A percentile compares a stretch with the other conserved stretches of the same genome.
phyloP scores from a whole-genome alignment of 2,113 vertebrate genomes.

The Centropus bengalensis region DNA sequence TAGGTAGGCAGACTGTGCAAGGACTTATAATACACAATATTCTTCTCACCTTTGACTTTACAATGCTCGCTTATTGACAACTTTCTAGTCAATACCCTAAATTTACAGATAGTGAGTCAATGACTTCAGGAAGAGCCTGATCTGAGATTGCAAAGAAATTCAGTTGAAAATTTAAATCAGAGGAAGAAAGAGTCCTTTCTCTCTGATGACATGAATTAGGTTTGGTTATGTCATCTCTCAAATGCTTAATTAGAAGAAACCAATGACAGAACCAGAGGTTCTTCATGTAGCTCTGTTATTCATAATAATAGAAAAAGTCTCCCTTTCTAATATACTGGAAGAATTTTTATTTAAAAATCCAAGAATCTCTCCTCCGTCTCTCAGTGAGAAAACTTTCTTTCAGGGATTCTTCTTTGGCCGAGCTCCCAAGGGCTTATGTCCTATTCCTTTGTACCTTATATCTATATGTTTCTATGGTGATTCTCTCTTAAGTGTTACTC shows the following conservation, averaged over 20 bases:
- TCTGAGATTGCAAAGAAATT: not conserved
- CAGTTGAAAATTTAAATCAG: not conserved
- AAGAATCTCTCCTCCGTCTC: not conserved
- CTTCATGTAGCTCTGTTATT: not conserved
- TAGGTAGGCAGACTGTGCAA: not conserved
- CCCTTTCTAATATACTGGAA: not conserved
- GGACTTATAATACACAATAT: not conserved
- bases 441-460: not conserved
- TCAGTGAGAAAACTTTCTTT: not conserved
- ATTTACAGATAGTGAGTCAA: conserved; percentile 12
- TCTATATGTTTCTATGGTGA: conserved; percentile 13
- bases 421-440: conserved; percentile 13
- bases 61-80: not conserved
- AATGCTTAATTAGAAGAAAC: not conserved
- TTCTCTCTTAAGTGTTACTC: not conserved
- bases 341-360: conserved; percentile 34
- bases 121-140: not conserved
- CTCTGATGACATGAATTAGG: not conserved
- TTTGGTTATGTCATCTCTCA: not conserved
- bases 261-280: not conserved
- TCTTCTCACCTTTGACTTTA: conserved; percentile 2
- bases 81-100: not conserved
- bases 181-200: not conserved
- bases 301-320: conserved; percentile 21
- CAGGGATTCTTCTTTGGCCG: conserved; percentile 7